Conservation (phyloP, 2,888 invertebrate species). For the Pandemis corylana region DNA sequence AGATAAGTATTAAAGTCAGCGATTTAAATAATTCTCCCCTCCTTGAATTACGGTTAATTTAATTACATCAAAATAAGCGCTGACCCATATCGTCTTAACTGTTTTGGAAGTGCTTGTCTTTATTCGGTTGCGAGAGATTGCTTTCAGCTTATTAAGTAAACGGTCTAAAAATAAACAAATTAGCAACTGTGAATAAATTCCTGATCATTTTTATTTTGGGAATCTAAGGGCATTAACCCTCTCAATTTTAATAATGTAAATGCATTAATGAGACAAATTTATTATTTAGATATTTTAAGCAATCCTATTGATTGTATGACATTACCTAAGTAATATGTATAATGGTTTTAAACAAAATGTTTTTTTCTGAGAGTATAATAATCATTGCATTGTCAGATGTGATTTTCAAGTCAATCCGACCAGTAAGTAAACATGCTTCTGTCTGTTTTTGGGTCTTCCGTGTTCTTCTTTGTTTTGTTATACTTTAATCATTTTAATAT, state of each 20-base stretch:
- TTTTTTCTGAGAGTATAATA: no score
- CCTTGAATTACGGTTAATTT: background rate
- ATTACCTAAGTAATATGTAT: no score
- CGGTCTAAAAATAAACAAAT: conserved; percentile 10
- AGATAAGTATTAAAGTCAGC: background rate
- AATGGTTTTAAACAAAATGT: no score
- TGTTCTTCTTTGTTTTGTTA: no score
- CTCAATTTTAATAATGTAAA: background rate
- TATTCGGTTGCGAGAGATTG: conserved; percentile 3
- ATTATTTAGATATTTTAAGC: background rate
- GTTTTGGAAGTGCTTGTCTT: background rate
- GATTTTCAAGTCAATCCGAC: no score
- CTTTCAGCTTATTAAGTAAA: conserved; percentile 8
- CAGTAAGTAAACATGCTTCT: no score
- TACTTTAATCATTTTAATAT: no score
- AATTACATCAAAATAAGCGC: background rate
- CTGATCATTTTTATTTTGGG: background rate
- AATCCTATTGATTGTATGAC: background rate
- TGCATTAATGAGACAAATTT: background rate
- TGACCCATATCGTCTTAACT: background rate
- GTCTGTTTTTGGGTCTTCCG: no score
- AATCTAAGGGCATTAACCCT: background rate
- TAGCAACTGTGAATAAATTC: background rate
- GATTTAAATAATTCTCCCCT: background rate
- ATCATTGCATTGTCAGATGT: no score